These are phyloP conservation scores for Caerostris extrusa DNA, from an alignment of 1,140 invertebrate species.

Conservation along the genomic window DNA sequence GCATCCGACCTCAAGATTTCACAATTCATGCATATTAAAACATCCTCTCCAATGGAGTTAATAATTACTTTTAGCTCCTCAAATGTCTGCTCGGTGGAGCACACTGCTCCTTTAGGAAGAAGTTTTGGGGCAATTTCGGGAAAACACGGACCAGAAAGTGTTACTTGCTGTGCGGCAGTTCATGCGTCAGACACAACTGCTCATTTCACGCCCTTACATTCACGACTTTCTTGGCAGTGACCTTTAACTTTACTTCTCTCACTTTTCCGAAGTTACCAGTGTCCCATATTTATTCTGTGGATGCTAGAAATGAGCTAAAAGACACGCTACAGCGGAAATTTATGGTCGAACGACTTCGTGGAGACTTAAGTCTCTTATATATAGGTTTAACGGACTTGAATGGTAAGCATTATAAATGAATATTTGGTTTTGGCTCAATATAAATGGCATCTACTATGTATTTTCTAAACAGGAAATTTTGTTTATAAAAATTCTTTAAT, in stretches of 20 bases:
- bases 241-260: neutral
- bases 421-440: neutral
- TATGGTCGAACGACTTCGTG: neutral
- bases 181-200: neutral
- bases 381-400: neutral
- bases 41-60: neutral
- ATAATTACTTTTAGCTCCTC: neutral
- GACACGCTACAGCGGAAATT: neutral
- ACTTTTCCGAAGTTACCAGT: neutral
- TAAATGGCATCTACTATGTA: no score
- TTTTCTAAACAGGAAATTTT: no score
- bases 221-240: neutral
- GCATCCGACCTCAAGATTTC: constrained; percentile 1
- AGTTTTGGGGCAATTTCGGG: neutral
- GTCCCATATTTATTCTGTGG: constrained; percentile 10
- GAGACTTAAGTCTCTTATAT: neutral
- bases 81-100: neutral
- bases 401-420: neutral
- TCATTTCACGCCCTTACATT: neutral
- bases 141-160: neutral
- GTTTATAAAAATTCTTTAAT: no score
- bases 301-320: constrained; percentile 1
- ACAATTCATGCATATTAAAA: constrained; percentile 43
- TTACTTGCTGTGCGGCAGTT: neutral
- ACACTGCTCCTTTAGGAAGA: neutral